Base-by-base conservation (phyloP, 2,797 vertebrate genomes). In the Podarcis siculus region DNA sequence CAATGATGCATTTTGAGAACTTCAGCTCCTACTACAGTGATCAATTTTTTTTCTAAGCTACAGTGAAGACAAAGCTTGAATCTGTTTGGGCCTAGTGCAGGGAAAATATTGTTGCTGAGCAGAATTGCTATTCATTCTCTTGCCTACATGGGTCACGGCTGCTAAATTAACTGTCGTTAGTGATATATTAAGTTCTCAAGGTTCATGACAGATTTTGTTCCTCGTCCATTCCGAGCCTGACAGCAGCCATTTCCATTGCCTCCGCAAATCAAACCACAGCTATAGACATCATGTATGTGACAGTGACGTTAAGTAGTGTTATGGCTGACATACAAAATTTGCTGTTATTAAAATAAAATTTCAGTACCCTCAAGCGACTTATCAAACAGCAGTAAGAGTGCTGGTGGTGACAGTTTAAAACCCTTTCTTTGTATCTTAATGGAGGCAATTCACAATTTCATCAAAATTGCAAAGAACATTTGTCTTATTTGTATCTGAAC, bases 121-220 rank as follows among this genome's bases (percentile, higher is more conserved):
- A 92, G 83, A 88, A 89, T 93, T 92, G 90, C 87, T 95, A 95
- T 96, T 95, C 95, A 96, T 95, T 94, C 87, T 92, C 90, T 91
- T 93, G 92, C 90, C 90, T 95, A 67, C 92, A 92, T 89, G 92
- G 96, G 94, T 93, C 93, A 95, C 85, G 86, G 89, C 82, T 95
- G 93, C 92, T 95, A 96, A 95, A 96, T 96, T 96, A 96, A 95
- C 95, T 96, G 95, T 96, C 95, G 94, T 96, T 93, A 94, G 92
- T 96, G 96, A 97, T 96, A 96, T 96, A 97, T 97, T 96, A 96
- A 96, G 94, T 94, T 95, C 93, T 96, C 93, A 92, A 89, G 45
- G 92, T 94, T 95, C 4, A 0, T 96, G 96, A 95, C 96, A 97
- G 94, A 86, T 95, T 96, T 93, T 0, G 37, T 92, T 95, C 93